phyloP scores from a whole-genome alignment of 37 sponge, comb jelly and placozoan species.

The Spongia lamella region DNA sequence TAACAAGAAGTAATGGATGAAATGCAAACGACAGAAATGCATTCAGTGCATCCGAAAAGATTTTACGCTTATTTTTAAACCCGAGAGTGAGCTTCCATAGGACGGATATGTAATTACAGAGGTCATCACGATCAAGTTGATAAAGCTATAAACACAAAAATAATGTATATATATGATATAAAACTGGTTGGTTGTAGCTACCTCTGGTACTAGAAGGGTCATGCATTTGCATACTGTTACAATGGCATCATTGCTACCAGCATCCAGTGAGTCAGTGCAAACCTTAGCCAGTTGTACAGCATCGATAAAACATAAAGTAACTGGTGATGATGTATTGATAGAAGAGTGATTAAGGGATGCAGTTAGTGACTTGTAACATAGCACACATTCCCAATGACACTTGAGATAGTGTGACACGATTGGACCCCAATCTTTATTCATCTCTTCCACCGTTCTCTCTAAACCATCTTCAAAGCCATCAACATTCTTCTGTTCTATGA shows the following conservation, averaged over 20 bases:
- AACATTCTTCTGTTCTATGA: too few species aligned
- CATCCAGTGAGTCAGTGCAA: not conserved
- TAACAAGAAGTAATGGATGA: constrained; percentile 33
- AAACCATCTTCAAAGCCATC: not conserved
- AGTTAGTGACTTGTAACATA: not conserved
- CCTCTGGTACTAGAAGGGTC: constrained; percentile 45
- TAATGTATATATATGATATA: not conserved
- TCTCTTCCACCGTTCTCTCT: not conserved
- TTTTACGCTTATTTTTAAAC: constrained; percentile 7
- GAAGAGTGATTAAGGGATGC: too few species aligned
- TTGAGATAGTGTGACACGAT: constrained; percentile 27
- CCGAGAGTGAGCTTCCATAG: constrained; percentile 56
- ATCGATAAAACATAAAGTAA: not conserved
- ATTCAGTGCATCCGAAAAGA: constrained; percentile 24
- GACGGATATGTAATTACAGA: constrained; percentile 5
- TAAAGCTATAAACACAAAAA: not conserved
- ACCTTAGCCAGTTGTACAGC: not conserved
- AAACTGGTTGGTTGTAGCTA: constrained; percentile 3
- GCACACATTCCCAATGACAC: constrained; percentile 58
- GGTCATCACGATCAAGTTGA: not conserved
- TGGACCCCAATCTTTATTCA: constrained; percentile 43
- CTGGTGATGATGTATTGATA: not conserved
- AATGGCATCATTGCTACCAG: not conserved
- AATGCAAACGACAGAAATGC: constrained; percentile 41
- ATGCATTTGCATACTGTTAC: constrained; percentile 34